Base-by-base conservation (phyloP, 2,113 vertebrate genomes). In the Actenoides hombroni region DNA sequence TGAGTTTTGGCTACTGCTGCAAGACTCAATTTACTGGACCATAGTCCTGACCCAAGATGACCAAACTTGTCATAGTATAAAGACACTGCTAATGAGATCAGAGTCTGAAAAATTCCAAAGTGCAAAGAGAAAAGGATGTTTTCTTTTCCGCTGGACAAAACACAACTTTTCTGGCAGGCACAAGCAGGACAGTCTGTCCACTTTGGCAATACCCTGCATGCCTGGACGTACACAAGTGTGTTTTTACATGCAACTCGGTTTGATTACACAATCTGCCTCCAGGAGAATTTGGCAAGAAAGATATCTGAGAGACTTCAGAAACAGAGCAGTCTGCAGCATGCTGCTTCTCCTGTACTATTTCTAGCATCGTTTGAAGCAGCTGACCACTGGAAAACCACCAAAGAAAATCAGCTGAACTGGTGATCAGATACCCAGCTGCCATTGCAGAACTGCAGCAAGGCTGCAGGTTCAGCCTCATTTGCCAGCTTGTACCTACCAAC, bases 81-180 rank as follows among this genome's bases (percentile, higher is more conserved):
- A 94, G 88, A 42, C 67, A 60, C 53, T 68, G 79, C 88, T 92
- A 61, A 5, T 73, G 90, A 87, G 88, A 23, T 86, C 93, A 77
- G 92, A 89, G 69, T 77, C 88, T 92, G 91, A 46, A 63, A 70
- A 83, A 76, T 65, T 77, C 91, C 60, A 87, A 40, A 39, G 14
- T 0, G 2, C 88, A 39, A 2, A 92, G 75, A 86, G 83, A 84
- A 88, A 65, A 95, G 97, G 94, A 93, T 97, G 97, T 97, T 97
- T 98, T 97, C 97, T 91, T 97, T 97, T 95, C 96, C 78, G 10
- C 95, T 75, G 97, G 97, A 97, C 97, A 96, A 84, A 97, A 96
- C 97, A 94, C 65, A 80, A 94, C 56, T 96, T 71, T 86, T 86
- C 97, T 97, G 97, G 97, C 74, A 64, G 92, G 77, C 89, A 82